phyloP scores from a whole-genome alignment of 2,888 invertebrate species.

The Balanococcus diminutus region DNA sequence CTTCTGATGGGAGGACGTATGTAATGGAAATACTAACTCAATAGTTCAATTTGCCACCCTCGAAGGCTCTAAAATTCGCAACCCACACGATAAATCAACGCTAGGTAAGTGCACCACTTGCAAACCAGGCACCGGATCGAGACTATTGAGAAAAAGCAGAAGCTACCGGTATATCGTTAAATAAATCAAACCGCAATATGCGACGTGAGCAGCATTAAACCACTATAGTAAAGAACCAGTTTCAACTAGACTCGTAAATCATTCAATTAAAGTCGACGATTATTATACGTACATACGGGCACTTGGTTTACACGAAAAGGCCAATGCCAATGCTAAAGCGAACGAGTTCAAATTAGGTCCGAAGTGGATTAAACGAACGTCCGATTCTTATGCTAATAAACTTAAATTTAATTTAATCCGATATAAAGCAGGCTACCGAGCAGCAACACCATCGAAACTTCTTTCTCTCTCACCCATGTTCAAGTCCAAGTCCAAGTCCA shows the following conservation, averaged over 20 bases:
- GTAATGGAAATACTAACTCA: too few species aligned
- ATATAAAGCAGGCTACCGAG: background rate
- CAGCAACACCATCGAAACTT: background rate
- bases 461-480: background rate
- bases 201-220: background rate
- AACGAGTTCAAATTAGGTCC: constrained; percentile 34
- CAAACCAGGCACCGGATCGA: background rate
- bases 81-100: background rate
- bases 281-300: background rate
- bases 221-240: constrained; percentile 9
- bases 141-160: background rate
- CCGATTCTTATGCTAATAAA: constrained; percentile 30
- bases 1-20: too few species aligned
- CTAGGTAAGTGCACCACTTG: background rate
- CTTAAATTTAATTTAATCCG: constrained; percentile 25
- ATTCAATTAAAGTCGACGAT: constrained; percentile 34
- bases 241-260: constrained; percentile 34
- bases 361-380: background rate
- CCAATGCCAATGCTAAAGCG: background rate
- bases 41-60: too few species aligned
- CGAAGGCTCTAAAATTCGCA: too few species aligned
- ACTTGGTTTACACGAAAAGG: background rate
- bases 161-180: constrained; percentile 1
- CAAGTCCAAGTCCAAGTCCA: background rate
- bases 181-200: constrained; percentile 25